Conservation (phyloP, 2,113 vertebrate genomes). For the Gallinago media region DNA sequence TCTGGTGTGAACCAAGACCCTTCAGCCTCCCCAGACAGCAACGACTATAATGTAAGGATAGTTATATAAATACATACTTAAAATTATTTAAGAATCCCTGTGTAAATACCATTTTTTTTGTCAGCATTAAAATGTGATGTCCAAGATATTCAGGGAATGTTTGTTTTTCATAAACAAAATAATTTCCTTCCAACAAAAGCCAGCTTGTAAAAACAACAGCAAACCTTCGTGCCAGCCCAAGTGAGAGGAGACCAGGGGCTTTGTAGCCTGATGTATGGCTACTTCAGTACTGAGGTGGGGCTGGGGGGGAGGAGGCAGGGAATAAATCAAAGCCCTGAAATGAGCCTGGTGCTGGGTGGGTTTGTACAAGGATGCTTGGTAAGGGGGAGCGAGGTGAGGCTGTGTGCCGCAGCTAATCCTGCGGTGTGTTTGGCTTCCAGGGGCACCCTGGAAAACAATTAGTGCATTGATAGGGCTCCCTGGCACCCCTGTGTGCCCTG, state of each 20-base stretch:
- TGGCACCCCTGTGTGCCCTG: rapidly evolving
- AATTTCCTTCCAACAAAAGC: neutral
- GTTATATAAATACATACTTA: neutral
- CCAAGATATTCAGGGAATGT: neutral
- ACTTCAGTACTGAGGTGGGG: rapidly evolving
- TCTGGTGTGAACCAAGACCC: neutral
- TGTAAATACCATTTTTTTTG: neutral
- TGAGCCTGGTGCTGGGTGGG: rapidly evolving
- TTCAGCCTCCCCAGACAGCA: neutral
- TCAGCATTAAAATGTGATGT: neutral
- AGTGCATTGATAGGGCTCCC: rapidly evolving
- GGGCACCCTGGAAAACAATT: too few relatives aligned
- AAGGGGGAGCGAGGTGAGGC: neutral
- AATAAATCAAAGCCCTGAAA: neutral
- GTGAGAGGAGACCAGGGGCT: rapidly evolving
- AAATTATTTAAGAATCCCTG: neutral
- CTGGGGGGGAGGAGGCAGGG: rapidly evolving
- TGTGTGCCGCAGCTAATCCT: rapidly evolving
- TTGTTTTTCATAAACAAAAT: neutral
- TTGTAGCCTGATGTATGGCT: neutral
- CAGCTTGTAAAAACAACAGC: neutral
- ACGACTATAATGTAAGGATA: rapidly evolving
- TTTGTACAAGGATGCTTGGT: neutral
- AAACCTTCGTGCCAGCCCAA: rapidly evolving
- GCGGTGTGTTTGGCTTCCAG: rapidly evolving